Evolutionary conservation across 2,113 vertebrate genomes (phyloP).

Genomic region (Poeciliopsis turrubarensis): DNA sequence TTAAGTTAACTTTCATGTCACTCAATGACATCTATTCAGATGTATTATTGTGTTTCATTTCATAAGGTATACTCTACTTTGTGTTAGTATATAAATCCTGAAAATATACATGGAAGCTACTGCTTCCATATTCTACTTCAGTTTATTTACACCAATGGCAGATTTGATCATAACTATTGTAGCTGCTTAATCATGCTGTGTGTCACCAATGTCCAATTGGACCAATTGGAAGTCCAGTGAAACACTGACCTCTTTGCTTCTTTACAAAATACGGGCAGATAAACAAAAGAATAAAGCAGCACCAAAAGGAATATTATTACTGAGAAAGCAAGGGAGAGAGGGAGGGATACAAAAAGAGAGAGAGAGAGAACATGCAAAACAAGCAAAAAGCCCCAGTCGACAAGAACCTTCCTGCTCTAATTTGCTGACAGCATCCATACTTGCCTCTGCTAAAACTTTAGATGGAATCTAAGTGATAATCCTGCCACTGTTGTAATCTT

Average conservation of each 20-base stretch:
- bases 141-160: too few species aligned
- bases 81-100: neutral
- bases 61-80: neutral
- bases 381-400: neutral
- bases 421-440: neutral
- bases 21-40: neutral
- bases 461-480: slow-evolving; percentile 33
- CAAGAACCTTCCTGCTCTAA: neutral
- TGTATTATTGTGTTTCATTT: neutral
- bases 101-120: neutral
- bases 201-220: too few species aligned
- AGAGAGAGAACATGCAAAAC: neutral
- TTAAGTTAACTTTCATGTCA: too few species aligned
- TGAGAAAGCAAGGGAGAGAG: too few species aligned
- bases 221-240: neutral
- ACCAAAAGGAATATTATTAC: neutral
- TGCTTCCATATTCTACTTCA: too few species aligned
- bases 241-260: neutral
- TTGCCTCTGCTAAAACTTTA: slow-evolving; percentile 8
- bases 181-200: neutral
- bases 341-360: neutral
- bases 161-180: neutral
- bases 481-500: neutral
- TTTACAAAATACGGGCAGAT: neutral
- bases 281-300: neutral